Conservation (phyloP, 1,140 invertebrate species). For the Penaeus japonicus region DNA sequence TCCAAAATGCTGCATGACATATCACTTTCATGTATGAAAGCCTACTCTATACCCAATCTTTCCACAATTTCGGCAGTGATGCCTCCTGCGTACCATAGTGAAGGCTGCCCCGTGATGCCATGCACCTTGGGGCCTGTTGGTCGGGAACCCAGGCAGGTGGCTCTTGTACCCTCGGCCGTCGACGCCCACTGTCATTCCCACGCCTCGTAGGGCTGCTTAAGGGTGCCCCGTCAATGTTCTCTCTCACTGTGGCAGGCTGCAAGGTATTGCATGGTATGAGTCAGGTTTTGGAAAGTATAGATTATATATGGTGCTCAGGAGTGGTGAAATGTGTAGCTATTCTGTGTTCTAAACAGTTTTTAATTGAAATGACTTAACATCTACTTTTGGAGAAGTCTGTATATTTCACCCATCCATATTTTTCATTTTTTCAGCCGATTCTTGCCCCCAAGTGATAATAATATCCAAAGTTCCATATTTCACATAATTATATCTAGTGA, state of each 20-base stretch:
- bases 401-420: too few relatives aligned
- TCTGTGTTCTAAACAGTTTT: neutral
- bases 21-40: neutral
- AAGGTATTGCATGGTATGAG: neutral
- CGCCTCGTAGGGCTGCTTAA: neutral
- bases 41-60: constrained; percentile 65
- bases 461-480: too few relatives aligned
- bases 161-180: constrained; percentile 61
- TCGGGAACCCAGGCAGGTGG: constrained; percentile 93
- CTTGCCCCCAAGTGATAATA: too few relatives aligned
- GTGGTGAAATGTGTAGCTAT: neutral
- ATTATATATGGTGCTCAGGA: neutral
- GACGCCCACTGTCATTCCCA: constrained; percentile 21
- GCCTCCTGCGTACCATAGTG: constrained; percentile 91
- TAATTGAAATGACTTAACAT: neutral
- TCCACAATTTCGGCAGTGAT: constrained; percentile 94
- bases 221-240: too few relatives aligned
- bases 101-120: constrained; percentile 90
- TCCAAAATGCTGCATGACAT: neutral
- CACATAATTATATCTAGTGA: too few relatives aligned
- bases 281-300: neutral
- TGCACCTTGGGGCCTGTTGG: constrained; percentile 88
- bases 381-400: too few relatives aligned
- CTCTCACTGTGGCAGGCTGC: neutral
- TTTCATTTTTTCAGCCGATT: too few relatives aligned